Evolutionary conservation across 2,113 vertebrate genomes (phyloP), one percentile per base, ranked within the genome.

Genomic region (Hypocryptadius cinnamomeus): DNA sequence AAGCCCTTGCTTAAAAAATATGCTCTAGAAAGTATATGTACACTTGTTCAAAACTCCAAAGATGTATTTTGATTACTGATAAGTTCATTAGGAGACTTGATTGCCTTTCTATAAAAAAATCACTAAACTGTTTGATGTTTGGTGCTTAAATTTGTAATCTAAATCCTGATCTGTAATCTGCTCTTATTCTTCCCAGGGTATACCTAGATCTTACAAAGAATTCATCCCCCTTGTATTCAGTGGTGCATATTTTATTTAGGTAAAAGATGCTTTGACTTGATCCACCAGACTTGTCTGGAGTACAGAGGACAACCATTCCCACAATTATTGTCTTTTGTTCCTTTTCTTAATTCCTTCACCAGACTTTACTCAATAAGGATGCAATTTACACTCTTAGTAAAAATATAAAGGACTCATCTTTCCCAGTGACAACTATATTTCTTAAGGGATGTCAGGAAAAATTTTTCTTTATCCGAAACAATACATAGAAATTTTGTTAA

Each of bases 21-120:
- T 40, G 33, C 59, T 89, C 18, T 57, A 69, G 53, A 68, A 96
- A 91, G 73, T 64, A 28, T 47, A 68, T 72, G 91, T 74, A 89
- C 31, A 64, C 80, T 76, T 69, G 74, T 77, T 95, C 42, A 79
- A 90, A 93, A 78, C 51, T 93, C 91, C 73, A 82, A 93, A 93
- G 90, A 88, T 27, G 47, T 96, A 78, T 71, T 95, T 77, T 95
- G 84, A 88, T 93, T 96, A 89, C 81, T 94, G 89, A 95, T 96
- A 91, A 94, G 37, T 92, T 96, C 85, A 95, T 96, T 93, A 96
- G 65, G 48, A 78, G 45, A 39, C 33, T 90, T 88, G 59, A 81
- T 68, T 96, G 72, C 65, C 63, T 83, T 90, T 73, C 88, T 66
- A 71, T 63, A 40, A 73, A n/a, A 78, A 77, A 87, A 8, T 69